These are phyloP conservation scores for Drosophila ercepeae DNA, from an alignment of 1,140 invertebrate species.

Conservation along the genomic window DNA sequence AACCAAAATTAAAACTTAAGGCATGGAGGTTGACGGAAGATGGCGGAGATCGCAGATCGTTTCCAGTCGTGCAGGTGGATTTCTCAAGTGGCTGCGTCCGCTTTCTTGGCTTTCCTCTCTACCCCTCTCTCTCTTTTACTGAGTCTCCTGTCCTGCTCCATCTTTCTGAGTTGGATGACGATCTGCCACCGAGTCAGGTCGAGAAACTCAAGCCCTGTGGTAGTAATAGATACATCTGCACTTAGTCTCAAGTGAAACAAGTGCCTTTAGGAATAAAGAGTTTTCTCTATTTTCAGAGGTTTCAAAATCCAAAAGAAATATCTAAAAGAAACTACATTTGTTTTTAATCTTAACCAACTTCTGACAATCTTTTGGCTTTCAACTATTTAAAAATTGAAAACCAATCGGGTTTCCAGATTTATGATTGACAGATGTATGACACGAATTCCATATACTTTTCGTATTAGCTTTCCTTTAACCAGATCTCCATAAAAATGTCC, in stretches of 20 bases:
- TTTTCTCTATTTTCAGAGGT: slow-evolving; percentile 13
- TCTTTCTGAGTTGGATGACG: slow-evolving; percentile 5
- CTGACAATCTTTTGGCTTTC: no score
- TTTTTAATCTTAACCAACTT: no score
- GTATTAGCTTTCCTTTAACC: slow-evolving; percentile 29
- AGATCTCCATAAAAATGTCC: slow-evolving; percentile 43
- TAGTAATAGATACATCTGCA: slow-evolving; percentile 47
- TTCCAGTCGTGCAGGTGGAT: slow-evolving; percentile 72
- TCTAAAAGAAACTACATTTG: no score
- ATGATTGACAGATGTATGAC: slow-evolving; percentile 19
- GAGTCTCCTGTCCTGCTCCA: neutral
- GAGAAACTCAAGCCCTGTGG: slow-evolving; percentile 27
- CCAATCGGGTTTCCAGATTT: slow-evolving; percentile 3
- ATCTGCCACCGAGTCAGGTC: slow-evolving; percentile 1
- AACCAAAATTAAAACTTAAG: slow-evolving; percentile 65
- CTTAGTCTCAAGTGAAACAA: slow-evolving; percentile 32
- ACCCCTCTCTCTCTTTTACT: neutral
- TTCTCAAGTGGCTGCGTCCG: slow-evolving; percentile 80
- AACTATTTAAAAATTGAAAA: neutral
- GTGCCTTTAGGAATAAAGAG: slow-evolving; percentile 24
- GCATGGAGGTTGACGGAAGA: neutral
- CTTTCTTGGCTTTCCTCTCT: slow-evolving; percentile 38
- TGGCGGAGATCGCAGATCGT: slow-evolving; percentile 55
- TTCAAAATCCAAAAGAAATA: neutral
- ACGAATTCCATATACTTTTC: slow-evolving; percentile 20